phyloP scores from a whole-genome alignment of 2,113 vertebrate species.

The Lucifuga dentata region DNA sequence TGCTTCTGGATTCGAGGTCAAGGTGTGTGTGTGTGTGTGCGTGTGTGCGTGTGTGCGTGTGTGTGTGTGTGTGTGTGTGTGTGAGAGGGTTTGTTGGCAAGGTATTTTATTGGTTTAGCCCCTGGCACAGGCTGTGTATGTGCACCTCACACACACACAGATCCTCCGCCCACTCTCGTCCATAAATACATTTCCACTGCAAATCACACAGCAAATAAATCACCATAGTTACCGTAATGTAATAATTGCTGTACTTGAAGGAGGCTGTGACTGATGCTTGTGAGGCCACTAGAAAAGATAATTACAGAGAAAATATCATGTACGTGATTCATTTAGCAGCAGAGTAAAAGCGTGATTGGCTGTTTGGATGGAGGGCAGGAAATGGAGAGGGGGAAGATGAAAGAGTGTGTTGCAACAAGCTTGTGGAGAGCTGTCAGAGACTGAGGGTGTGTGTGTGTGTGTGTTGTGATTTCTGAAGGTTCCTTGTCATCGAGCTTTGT shows the following conservation, averaged over 20 bases:
- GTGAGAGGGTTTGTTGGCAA: slow-evolving; percentile 21
- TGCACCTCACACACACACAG: slow-evolving; percentile 27
- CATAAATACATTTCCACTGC: slow-evolving; percentile 65
- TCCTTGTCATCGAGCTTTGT: too few relatives aligned
- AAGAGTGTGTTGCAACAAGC: too few relatives aligned
- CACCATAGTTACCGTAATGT: slow-evolving; percentile 77
- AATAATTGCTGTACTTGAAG: slow-evolving; percentile 60
- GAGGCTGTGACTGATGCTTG: slow-evolving; percentile 48
- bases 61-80: slow-evolving; percentile 1
- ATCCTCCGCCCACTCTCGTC: slow-evolving; percentile 66
- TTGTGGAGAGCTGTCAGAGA: too few relatives aligned
- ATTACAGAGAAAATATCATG: slow-evolving; percentile 32
- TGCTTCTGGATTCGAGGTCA: slow-evolving; percentile 20
- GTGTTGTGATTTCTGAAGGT: neutral
- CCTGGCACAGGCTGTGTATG: slow-evolving; percentile 4
- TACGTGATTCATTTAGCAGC: slow-evolving; percentile 23
- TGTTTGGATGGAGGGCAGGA: slow-evolving; percentile 1
- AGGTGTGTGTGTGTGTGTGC: neutral
- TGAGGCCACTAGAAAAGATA: slow-evolving; percentile 52
- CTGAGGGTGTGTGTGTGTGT: neutral
- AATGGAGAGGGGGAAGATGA: neutral
- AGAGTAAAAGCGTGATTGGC: slow-evolving; percentile 1
- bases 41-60: neutral
- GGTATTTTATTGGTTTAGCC: slow-evolving; percentile 49
- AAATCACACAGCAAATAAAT: slow-evolving; percentile 69